Evolutionary conservation across 1,140 invertebrate species (phyloP).

Genomic region (Brachionus sp.): DNA sequence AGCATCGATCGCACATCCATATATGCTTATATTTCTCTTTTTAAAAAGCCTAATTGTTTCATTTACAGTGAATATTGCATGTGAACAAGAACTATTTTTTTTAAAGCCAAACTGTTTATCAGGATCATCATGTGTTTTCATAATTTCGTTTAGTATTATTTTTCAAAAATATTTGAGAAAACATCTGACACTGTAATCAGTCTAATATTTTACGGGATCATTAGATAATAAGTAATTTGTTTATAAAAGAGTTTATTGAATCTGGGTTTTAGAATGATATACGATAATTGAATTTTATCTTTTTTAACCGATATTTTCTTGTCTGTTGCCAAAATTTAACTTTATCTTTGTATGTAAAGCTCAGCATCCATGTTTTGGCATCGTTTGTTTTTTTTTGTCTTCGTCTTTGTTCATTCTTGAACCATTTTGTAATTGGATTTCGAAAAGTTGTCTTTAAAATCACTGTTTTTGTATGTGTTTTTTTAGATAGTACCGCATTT

Average conservation of each 20-base stretch:
- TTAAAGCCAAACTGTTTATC: background rate
- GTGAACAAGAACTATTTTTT: background rate
- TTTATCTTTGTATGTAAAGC: background rate
- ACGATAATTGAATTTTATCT: background rate
- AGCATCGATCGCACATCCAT: background rate
- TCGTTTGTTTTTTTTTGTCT: background rate
- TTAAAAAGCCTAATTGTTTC: background rate
- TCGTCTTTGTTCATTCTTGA: background rate
- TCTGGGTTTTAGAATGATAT: background rate
- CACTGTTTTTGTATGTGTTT: background rate
- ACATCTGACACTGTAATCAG: background rate
- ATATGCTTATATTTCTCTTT: background rate
- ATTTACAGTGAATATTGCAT: background rate
- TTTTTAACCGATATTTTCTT: background rate
- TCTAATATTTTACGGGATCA: background rate
- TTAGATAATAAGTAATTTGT: background rate
- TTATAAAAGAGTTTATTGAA: background rate
- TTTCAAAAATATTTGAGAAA: background rate
- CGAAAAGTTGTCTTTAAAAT: background rate
- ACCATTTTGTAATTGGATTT: background rate
- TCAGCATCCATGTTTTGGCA: background rate
- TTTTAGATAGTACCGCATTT: background rate
- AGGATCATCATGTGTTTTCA: background rate
- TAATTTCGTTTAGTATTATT: background rate
- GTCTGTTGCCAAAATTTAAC: background rate